Evolutionary conservation across 2,113 vertebrate genomes (phyloP).

Genomic region (Ctenomys sociabilis): DNA sequence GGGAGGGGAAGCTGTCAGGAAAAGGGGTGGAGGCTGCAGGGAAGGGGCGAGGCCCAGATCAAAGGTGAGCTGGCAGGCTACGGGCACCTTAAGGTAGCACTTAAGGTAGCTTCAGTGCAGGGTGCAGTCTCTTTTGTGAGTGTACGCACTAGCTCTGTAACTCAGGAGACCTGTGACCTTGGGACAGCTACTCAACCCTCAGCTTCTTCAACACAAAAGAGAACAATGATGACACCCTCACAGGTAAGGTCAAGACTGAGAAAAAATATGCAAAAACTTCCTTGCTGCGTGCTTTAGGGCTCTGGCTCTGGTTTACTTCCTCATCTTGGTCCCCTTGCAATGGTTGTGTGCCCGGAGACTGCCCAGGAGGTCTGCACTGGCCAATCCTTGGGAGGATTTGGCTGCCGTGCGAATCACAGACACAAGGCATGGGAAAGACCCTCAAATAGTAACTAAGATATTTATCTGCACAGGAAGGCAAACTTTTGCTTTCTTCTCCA

Average conservation of each 20-base stretch:
- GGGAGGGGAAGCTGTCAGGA: neutral
- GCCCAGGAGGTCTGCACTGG: neutral
- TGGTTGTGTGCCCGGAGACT: neutral
- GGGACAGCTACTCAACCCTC: neutral
- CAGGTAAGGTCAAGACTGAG: neutral
- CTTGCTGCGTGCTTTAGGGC: too few species aligned
- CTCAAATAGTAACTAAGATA: neutral
- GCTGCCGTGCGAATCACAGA: neutral
- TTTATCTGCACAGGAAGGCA: neutral
- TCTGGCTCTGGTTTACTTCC: neutral
- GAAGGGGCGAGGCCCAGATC: neutral
- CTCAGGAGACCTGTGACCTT: neutral
- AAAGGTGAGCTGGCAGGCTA: too few species aligned
- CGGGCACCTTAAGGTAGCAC: rapidly evolving
- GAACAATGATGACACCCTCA: neutral
- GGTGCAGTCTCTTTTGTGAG: neutral
- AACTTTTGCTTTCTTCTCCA: slow-evolving; percentile 26
- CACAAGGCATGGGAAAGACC: neutral
- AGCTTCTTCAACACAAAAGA: slow-evolving; percentile 22
- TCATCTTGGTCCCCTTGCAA: too few species aligned
- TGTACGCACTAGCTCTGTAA: neutral
- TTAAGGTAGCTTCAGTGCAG: rapidly evolving
- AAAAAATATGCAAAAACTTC: neutral
- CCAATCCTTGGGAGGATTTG: neutral
- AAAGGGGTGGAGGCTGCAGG: neutral